Percentiles rank a stretch among this genome's conserved stretches.
Conservation (phyloP, 2,797 vertebrate genomes). For the Iguana delicatissima region DNA sequence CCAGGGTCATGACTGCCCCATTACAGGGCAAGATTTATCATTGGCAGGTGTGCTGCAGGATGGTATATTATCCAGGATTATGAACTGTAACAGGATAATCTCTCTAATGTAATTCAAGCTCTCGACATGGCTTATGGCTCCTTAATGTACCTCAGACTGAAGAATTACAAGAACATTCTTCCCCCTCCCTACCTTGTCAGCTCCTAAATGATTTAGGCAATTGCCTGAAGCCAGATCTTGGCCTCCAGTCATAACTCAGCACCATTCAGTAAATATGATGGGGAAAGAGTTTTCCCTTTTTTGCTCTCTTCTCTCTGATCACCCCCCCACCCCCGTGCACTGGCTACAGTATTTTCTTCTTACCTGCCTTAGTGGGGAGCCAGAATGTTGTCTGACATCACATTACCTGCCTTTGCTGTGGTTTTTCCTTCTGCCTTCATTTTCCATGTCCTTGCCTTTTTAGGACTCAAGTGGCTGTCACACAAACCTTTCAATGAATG, state of each 20-base stretch:
- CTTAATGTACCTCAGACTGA: constrained; percentile 99
- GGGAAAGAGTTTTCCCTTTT: constrained; percentile 74
- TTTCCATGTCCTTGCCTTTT: background rate
- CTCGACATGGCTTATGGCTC: constrained; percentile 96
- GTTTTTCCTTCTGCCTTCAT: background rate
- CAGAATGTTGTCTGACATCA: constrained; percentile 15
- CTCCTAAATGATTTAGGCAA: constrained; percentile 92
- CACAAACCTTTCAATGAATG: background rate
- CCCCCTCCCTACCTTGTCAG: constrained; percentile 88
- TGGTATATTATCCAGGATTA: constrained; percentile 91
- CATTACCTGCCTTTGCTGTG: fast-evolving
- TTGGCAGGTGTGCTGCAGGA: constrained; percentile 83
- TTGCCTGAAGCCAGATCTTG: constrained; percentile 86
- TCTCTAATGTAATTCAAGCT: constrained; percentile 97
- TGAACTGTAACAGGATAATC: constrained; percentile 98
- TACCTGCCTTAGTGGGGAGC: constrained; percentile 3
- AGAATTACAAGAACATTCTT: constrained; percentile 88
- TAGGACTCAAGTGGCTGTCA: background rate
- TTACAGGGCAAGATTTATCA: constrained; percentile 84
- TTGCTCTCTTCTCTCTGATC: constrained; percentile 47
- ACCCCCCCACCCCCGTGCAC: constrained; percentile 30
- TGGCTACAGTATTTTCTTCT: constrained; percentile 47
- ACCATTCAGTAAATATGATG: constrained; percentile 82
- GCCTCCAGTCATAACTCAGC: constrained; percentile 91
- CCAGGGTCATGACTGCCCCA: constrained; percentile 81